A percentile compares a stretch with the other conserved stretches of the same genome.
phyloP scores from a whole-genome alignment of 2,888 invertebrate species.

The Dynastes maya region DNA sequence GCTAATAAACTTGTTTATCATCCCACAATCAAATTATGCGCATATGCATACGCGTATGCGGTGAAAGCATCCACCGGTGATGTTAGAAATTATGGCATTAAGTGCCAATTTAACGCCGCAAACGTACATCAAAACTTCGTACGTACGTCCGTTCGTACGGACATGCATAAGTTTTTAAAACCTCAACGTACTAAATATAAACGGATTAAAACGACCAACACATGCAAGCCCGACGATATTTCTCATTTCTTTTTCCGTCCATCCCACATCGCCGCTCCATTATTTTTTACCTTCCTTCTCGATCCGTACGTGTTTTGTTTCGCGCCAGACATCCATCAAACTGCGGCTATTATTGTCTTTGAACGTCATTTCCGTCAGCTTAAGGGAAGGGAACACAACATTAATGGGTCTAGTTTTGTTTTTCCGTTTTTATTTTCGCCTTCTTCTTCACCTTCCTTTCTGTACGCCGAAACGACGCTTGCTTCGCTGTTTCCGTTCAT shows the following conservation, averaged over 20 bases:
- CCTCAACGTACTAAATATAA: slow-evolving; percentile 21
- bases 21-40: neutral
- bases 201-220: slow-evolving; percentile 22
- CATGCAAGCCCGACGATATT: slow-evolving; percentile 21
- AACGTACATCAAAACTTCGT: slow-evolving; percentile 6
- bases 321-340: slow-evolving; percentile 55
- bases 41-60: neutral
- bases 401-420: slow-evolving; percentile 44
- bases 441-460: slow-evolving; percentile 32
- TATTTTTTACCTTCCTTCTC: slow-evolving; percentile 39
- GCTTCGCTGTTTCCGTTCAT: slow-evolving; percentile 18
- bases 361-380: slow-evolving; percentile 56
- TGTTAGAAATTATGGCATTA: neutral
- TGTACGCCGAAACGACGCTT: neutral
- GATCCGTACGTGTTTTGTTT: slow-evolving; percentile 42
- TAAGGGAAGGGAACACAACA: slow-evolving; percentile 42
- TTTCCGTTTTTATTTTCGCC: slow-evolving; percentile 42
- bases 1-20: slow-evolving; percentile 2
- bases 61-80: neutral
- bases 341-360: slow-evolving; percentile 56
- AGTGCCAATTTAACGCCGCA: neutral
- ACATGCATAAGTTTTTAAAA: slow-evolving; percentile 19
- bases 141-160: neutral
- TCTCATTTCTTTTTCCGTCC: slow-evolving; percentile 41
- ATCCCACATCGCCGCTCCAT: slow-evolving; percentile 37